Conservation (phyloP, 2,797 vertebrate genomes). For the Petrocephalus schoutedeni region DNA sequence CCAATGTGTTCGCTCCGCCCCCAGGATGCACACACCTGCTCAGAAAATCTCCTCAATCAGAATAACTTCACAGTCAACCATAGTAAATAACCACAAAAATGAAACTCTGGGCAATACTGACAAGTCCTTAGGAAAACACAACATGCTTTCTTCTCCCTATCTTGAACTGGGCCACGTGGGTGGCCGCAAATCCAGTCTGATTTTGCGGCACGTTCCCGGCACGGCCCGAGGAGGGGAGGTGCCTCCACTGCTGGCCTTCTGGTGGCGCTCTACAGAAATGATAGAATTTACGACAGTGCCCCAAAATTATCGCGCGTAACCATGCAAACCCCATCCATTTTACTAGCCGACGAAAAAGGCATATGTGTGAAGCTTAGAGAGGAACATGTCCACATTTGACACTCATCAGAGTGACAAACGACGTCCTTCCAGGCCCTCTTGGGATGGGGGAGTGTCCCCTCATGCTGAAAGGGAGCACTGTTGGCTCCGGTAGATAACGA, state of each 20-base stretch:
- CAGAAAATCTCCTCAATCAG: constrained; percentile 32
- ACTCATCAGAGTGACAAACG: constrained; percentile 3
- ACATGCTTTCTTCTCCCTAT: constrained; percentile 40
- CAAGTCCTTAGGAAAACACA: constrained; percentile 43
- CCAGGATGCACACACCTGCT: constrained; percentile 57
- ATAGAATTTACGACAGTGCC: background rate
- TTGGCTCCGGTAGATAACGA: constrained; percentile 23
- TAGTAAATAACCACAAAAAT: constrained; percentile 58
- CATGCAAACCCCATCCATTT: background rate
- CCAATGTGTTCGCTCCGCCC: constrained; percentile 44
- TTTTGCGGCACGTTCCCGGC: background rate
- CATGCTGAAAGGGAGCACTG: constrained; percentile 34
- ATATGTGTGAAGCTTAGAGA: background rate
- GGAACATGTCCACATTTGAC: background rate
- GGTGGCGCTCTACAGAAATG: background rate
- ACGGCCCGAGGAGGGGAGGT: background rate
- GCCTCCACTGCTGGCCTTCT: background rate
- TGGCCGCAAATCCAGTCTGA: constrained; percentile 53
- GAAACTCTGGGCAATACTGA: constrained; percentile 46
- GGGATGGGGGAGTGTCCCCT: constrained; percentile 29
- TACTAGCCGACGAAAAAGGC: background rate
- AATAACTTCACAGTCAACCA: constrained; percentile 40
- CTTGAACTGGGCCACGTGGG: constrained; percentile 52
- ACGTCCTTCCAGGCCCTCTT: constrained; percentile 17
- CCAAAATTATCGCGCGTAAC: background rate